Evolutionary conservation across 2,888 invertebrate species (phyloP), one percentile per base, ranked within the genome.

Genomic region (Colletes collaris): DNA sequence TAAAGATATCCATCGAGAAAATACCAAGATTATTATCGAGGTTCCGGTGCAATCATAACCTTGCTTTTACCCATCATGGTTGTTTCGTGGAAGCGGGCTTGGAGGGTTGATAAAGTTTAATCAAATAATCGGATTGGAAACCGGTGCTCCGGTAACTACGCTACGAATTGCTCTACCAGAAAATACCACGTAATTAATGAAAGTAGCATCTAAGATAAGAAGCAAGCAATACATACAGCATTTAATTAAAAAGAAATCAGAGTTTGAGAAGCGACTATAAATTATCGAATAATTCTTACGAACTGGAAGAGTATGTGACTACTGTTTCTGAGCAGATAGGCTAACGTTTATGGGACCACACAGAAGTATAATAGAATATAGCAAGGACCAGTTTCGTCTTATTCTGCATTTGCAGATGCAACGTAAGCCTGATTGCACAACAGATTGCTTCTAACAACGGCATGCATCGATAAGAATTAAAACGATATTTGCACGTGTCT

Each of bases 81-180:
- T 13, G 66, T 44, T 55, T 19, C 67, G 35, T 4, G 46, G 13
- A 52, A 69, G 44, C 10, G 27, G n/a, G 19, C 40, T 4, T 27
- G 4, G 19, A 64, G n/a, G 19, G 27, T 58, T 55, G 55, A 19
- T 63, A 71, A 58, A 55, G n/a, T 68, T 60, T 60, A 68, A 68
- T 64, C 52, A 52, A 46, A 13, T 76, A 80, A 80, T 80, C 77
- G 77, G 80, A 65, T 80, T 53, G 77, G 3, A 46, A 11, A 27
- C 50, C 27, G 52, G 73, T 58, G 27, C 13, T 68, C 11, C n/a
- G 37, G 64, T 72, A 58, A 44, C 11, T 4, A 13, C 35, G 19
- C 6, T 8, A 8, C 3, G 46, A 56, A 16, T 53, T 60, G 58
- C 5, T 40, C 7, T 4, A 16, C 16, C 10, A 64, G 55, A n/a